Evolutionary conservation across 53 echinoderm and acorn worm species (phyloP).

Genomic region (Paelopatides confundens): DNA sequence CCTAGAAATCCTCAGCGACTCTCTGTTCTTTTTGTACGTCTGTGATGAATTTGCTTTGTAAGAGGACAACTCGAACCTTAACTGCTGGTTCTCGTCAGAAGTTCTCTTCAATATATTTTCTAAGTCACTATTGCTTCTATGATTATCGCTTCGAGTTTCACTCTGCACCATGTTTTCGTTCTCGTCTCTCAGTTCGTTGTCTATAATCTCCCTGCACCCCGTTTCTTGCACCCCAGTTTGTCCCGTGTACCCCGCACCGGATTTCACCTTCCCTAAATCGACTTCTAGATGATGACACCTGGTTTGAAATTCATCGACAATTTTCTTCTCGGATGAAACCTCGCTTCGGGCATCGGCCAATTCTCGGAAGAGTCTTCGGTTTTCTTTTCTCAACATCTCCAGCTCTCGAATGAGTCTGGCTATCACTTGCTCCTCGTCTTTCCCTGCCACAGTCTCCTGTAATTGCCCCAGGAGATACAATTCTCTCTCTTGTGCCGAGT

Average conservation of each 20-base stretch:
- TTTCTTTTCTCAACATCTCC: constrained; percentile 92
- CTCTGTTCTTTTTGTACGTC: neutral
- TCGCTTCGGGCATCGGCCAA: constrained; percentile 73
- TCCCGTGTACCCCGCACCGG: neutral
- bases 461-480: constrained; percentile 55
- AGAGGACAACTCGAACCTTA: constrained; percentile 43
- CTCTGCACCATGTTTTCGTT: constrained; percentile 6
- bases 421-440: constrained; percentile 84
- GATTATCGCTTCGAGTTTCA: neutral
- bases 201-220: neutral
- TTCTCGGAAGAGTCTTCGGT: constrained; percentile 82
- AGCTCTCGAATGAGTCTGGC: constrained; percentile 87
- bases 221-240: neutral
- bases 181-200: constrained; percentile 53
- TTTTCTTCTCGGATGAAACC: constrained; percentile 63
- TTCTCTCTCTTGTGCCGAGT: constrained; percentile 79
- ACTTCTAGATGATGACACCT: constrained; percentile 63
- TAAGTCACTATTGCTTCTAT: constrained; percentile 53
- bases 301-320: constrained; percentile 64
- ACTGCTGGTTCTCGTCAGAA: constrained; percentile 10
- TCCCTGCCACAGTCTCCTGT: constrained; percentile 48
- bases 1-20: neutral
- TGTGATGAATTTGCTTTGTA: neutral
- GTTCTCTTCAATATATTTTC: constrained; percentile 21
- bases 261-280: constrained; percentile 66